Percentiles rank a stretch among this genome's conserved stretches.
These are phyloP conservation scores for Parazoanthus swiftii DNA, from an alignment of 92 coral and sea anemone genomes.

Conservation along the genomic window DNA sequence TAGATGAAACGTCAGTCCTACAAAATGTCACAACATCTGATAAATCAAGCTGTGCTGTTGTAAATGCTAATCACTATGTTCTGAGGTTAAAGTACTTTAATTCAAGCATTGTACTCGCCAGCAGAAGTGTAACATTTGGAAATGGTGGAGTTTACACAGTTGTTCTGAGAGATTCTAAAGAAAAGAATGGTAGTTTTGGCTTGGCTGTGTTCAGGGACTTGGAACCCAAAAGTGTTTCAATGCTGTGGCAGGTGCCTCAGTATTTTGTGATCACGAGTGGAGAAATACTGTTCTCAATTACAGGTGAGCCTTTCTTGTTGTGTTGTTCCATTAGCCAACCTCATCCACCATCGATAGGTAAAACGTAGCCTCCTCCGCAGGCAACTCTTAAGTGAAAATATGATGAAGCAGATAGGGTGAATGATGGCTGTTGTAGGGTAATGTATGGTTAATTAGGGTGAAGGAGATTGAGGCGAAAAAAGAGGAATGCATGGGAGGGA, in stretches of 20 bases:
- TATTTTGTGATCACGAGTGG: constrained; percentile 84
- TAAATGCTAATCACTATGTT: constrained; percentile 53
- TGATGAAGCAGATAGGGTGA: neutral
- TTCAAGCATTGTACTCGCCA: constrained; percentile 24
- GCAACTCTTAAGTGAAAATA: too few relatives aligned
- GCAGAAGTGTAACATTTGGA: constrained; percentile 36
- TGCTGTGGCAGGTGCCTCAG: constrained; percentile 83
- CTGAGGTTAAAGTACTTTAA: constrained; percentile 40
- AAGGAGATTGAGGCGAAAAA: too few relatives aligned
- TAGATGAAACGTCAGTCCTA: constrained; percentile 40
- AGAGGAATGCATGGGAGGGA: too few relatives aligned
- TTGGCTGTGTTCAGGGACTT: constrained; percentile 58
- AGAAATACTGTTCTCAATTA: constrained; percentile 74
- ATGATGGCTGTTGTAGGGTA: neutral
- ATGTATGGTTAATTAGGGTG: too few relatives aligned
- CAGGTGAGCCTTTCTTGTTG: too few relatives aligned
- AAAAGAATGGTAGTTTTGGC: neutral
- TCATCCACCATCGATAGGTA: too few relatives aligned
- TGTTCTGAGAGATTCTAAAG: constrained; percentile 41
- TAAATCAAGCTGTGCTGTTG: constrained; percentile 41
- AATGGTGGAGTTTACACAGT: constrained; percentile 62
- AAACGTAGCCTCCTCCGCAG: neutral
- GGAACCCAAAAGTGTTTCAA: constrained; percentile 62
- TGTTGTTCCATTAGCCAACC: too few relatives aligned
- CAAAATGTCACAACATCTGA: constrained; percentile 35